Evolutionary conservation across 2,113 vertebrate species (phyloP).

Genomic region (Gadus chalcogrammus): DNA sequence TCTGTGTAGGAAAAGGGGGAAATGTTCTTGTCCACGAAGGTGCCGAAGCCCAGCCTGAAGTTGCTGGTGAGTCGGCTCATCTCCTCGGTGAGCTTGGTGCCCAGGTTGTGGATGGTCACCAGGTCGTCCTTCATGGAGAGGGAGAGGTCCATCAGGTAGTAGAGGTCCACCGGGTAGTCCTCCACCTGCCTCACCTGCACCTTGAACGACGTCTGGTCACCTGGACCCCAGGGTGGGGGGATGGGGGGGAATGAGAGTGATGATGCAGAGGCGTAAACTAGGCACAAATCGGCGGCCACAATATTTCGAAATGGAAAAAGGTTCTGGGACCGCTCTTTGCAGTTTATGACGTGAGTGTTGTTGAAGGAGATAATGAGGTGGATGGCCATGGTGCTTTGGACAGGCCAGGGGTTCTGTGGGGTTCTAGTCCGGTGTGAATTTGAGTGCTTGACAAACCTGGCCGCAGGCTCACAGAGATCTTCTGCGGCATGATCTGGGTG

Average conservation of each 20-base stretch:
- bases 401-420: background rate
- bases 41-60: conserved; percentile 93
- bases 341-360: too few relatives aligned
- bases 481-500: conserved; percentile 89
- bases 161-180: conserved; percentile 96
- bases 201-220: conserved; percentile 80
- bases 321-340: too few relatives aligned
- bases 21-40: conserved; percentile 95
- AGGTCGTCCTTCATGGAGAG: conserved; percentile 98
- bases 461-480: conserved; percentile 81
- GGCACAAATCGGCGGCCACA: background rate
- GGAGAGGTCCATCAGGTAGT: conserved; percentile 98
- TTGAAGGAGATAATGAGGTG: background rate
- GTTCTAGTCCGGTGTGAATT: background rate
- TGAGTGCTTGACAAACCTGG: conserved; percentile 75
- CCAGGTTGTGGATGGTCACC: conserved; percentile 88
- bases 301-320: too few relatives aligned
- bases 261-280: too few relatives aligned
- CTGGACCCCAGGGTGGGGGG: conserved; percentile 53
- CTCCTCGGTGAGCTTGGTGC: conserved; percentile 90
- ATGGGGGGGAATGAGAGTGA: background rate
- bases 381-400: background rate
- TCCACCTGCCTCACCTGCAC: conserved; percentile 96
- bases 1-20: conserved; percentile 97
- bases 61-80: conserved; percentile 98